Evolutionary conservation across 2,797 vertebrate species (phyloP), one percentile per base, ranked within the genome.

Genomic region (Lacerta agilis): DNA sequence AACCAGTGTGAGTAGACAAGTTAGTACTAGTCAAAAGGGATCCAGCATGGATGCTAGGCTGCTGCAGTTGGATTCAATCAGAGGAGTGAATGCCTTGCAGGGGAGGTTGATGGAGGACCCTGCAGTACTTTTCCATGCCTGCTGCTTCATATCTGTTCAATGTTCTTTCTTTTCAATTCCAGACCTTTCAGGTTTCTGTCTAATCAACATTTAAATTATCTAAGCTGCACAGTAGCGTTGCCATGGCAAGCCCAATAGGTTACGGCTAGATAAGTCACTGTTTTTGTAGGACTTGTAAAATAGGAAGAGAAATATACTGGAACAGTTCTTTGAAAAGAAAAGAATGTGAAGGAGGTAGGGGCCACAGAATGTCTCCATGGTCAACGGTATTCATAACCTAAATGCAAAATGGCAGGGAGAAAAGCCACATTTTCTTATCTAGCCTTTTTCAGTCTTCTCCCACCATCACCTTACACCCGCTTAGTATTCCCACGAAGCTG

Each of bases 171-270:
- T 86, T 86, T 38, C 20, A 43, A 38, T 61, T 41, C n/a, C 66
- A 80, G 85, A 86, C 85, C 77, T 86, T 80, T 80, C 77, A 79
- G 55, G 85, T 72, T 58, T 72, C 66, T 79, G 15, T n/a, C 85
- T 79, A 86, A 79, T 58, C 43, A 71, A 80, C 43, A 71, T 77
- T 71, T 79, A 69, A 86, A 71, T 86, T 55, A 29, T 71, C 23
- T 86, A 77, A 79, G 29, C 66, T 67, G 29, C 82, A 75, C 82
- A 61, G 8, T 27, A 61, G 27, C 7, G 41, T 69, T 86, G 76
- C 71, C 41, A 86, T 79, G 64, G 85, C 25, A 78, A 76, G 41
- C 61, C 75, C 84, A 43, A 45, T 66, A 78, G 27, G 27, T 45
- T 78, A n/a, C 78, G 58, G 58, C 58, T 25, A 66, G 73, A 78